Conservation (phyloP, 1,140 invertebrate species). For the Ceratina australensis region DNA sequence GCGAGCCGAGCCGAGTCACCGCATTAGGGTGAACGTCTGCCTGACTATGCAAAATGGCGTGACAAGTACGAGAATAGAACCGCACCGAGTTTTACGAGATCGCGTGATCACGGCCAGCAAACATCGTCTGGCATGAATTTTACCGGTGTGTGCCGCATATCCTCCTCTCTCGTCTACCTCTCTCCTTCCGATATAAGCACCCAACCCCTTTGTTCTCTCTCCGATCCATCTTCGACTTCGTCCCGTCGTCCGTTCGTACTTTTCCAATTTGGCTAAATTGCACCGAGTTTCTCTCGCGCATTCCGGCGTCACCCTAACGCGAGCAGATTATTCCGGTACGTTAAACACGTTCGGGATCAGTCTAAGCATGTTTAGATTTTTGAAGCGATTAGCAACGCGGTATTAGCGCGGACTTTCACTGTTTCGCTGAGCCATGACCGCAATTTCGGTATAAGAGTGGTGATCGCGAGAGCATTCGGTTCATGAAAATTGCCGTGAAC, state of each 20-base stretch:
- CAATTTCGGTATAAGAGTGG: too few relatives aligned
- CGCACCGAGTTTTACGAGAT: conserved; percentile 73
- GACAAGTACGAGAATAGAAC: conserved; percentile 77
- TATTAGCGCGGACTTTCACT: too few relatives aligned
- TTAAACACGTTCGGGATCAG: too few relatives aligned
- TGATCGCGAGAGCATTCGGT: neutral
- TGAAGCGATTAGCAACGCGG: too few relatives aligned
- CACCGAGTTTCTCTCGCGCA: neutral
- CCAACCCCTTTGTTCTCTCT: conserved; percentile 1
- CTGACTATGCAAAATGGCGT: conserved; percentile 75
- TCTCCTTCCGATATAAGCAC: conserved; percentile 54
- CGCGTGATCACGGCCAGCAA: conserved; percentile 72
- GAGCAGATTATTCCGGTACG: too few relatives aligned
- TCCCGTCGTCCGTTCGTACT: too few relatives aligned
- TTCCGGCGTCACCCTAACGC: too few relatives aligned
- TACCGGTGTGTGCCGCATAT: conserved; percentile 58
- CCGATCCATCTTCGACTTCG: too few relatives aligned
- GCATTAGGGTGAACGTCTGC: conserved; percentile 72
- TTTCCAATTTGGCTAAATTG: neutral
- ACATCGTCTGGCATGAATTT: conserved; percentile 72
- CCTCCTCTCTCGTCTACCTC: conserved; percentile 60
- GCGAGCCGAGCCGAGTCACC: conserved; percentile 41
- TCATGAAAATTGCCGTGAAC: neutral
- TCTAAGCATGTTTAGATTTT: too few relatives aligned
- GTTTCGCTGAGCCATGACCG: too few relatives aligned